Evolutionary conservation across 2,113 vertebrate species (phyloP).

Genomic region (Paradisaea rubra): DNA sequence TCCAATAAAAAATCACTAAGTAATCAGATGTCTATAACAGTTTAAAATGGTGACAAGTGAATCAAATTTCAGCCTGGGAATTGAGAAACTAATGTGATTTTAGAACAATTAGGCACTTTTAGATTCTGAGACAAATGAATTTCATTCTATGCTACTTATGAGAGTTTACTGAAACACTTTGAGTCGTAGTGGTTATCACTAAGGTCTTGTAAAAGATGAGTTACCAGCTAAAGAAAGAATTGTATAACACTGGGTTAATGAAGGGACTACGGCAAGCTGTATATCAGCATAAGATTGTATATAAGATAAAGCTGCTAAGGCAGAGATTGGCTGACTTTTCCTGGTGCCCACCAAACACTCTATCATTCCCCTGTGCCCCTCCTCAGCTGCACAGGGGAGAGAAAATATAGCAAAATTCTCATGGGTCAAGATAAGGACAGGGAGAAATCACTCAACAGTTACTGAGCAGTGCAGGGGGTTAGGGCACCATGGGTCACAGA

Average conservation of each 20-base stretch:
- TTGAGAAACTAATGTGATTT: neutral
- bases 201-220: neutral
- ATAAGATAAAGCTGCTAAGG: neutral
- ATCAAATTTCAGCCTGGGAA: neutral
- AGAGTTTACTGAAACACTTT: neutral
- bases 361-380: neutral
- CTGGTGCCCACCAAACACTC: neutral
- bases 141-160: neutral
- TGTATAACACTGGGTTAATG: neutral
- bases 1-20: neutral
- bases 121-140: neutral
- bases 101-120: neutral
- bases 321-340: accelerated
- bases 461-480: accelerated
- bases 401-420: neutral
- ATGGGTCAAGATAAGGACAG: neutral
- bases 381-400: neutral
- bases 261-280: neutral
- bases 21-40: neutral
- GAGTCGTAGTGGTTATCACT: neutral
- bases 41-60: neutral
- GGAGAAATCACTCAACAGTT: neutral
- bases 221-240: neutral
- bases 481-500: neutral
- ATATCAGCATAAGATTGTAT: neutral